A percentile compares a stretch with the other conserved stretches of the same genome.
These are phyloP conservation scores for Xanthia icteritia DNA, from an alignment of 2,888 invertebrate species.

Conservation along the genomic window DNA sequence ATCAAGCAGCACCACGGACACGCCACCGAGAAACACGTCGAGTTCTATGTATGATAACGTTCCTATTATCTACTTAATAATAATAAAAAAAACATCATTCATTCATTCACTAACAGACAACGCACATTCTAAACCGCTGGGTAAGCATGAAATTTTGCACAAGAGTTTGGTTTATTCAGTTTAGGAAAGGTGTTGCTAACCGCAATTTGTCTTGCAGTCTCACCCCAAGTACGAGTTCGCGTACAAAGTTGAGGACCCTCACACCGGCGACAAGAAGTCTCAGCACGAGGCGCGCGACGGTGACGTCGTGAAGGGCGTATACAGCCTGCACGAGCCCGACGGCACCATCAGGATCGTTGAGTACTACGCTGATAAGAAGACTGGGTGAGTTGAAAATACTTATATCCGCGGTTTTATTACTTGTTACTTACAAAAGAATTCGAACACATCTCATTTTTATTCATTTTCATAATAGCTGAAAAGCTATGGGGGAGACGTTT, in stretches of 20 bases:
- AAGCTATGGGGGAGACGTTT: background rate
- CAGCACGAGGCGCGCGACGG: conserved; percentile 88
- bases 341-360: conserved; percentile 78
- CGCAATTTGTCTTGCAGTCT: conserved; percentile 59
- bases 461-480: background rate
- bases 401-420: background rate
- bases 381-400: conserved; percentile 22
- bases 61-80: background rate
- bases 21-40: conserved; percentile 61
- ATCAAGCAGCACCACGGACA: conserved; percentile 39
- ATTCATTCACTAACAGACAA: background rate
- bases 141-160: background rate
- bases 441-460: background rate
- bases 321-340: conserved; percentile 83
- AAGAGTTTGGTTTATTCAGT: background rate
- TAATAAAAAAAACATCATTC: background rate
- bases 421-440: background rate
- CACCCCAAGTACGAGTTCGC: conserved; percentile 86
- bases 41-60: conserved; percentile 65
- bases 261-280: conserved; percentile 88
- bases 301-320: conserved; percentile 89
- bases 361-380: conserved; percentile 80
- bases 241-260: conserved; percentile 86
- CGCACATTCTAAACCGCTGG: background rate
- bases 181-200: background rate